Evolutionary conservation across 2,797 vertebrate genomes (phyloP).

Genomic region (Pangasius sanitwongsei): DNA sequence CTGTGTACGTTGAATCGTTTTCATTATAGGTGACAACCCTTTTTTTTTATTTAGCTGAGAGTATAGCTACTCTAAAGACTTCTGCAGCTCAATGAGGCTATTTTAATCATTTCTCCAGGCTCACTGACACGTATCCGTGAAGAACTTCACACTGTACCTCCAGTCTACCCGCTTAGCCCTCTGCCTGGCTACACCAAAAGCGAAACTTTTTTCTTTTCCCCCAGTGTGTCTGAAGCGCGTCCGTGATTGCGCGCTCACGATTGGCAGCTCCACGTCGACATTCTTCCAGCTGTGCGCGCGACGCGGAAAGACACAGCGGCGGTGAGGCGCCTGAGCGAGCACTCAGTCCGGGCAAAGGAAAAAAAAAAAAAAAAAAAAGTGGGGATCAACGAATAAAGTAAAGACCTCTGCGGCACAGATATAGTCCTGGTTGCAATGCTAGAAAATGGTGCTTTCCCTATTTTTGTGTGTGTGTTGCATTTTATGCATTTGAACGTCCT

Average conservation of each 20-base stretch:
- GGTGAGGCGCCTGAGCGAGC: background rate
- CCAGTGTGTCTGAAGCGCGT: slow-evolving; percentile 68
- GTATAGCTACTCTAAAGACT: slow-evolving; percentile 46
- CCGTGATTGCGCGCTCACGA: slow-evolving; percentile 82
- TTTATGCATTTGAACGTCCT: slow-evolving; percentile 55
- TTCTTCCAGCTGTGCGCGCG: slow-evolving; percentile 80
- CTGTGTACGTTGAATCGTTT: background rate
- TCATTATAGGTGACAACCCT: background rate
- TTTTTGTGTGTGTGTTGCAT: slow-evolving; percentile 55
- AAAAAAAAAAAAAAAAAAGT: slow-evolving; percentile 60
- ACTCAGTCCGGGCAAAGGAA: slow-evolving; percentile 58
- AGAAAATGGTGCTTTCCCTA: slow-evolving; percentile 59
- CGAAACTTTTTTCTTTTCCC: slow-evolving; percentile 48
- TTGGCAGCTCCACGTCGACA: slow-evolving; percentile 91
- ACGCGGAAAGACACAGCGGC: slow-evolving; percentile 52
- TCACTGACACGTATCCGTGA: slow-evolving; percentile 67
- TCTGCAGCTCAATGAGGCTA: slow-evolving; percentile 44
- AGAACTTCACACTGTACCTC: slow-evolving; percentile 59
- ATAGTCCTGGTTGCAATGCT: slow-evolving; percentile 54
- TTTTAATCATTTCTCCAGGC: slow-evolving; percentile 44
- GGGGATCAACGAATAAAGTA: slow-evolving; percentile 50
- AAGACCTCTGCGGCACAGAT: slow-evolving; percentile 57
- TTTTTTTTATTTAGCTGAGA: background rate
- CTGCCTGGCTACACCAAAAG: slow-evolving; percentile 68
- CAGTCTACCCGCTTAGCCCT: slow-evolving; percentile 65